Conservation (phyloP, 2,113 vertebrate genomes). For the Emydocephalus ijimae region DNA sequence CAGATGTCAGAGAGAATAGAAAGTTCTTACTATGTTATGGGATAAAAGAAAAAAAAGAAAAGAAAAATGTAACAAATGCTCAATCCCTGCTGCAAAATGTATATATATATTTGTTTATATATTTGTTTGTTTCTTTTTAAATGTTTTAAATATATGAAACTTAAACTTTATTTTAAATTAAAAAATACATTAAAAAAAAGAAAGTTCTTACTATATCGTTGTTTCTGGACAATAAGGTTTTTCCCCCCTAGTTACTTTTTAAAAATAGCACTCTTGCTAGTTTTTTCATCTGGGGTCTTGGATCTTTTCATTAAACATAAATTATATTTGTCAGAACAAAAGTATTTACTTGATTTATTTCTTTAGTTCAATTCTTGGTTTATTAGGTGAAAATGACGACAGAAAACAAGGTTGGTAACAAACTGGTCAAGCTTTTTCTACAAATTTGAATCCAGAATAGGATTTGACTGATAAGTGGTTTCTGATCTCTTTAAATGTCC, state of each 20-base stretch:
- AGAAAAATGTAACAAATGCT: no score
- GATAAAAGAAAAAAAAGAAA: no score
- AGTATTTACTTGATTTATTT: not conserved
- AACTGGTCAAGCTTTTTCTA: not conserved
- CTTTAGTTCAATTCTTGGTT: not conserved
- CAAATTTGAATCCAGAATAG: not conserved
- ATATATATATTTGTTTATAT: no score
- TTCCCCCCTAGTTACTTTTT: not conserved
- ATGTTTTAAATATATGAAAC: no score
- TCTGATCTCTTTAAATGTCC: not conserved
- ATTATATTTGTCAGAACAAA: not conserved
- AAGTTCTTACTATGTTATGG: not conserved
- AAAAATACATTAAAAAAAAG: not conserved
- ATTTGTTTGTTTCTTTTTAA: no score
- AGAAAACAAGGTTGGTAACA: not conserved
- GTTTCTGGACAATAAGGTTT: not conserved
- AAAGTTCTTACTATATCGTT: conserved; percentile 7
- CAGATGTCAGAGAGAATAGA: not conserved
- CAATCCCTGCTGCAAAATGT: no score
- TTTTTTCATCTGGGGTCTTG: not conserved
- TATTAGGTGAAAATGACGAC: not conserved
- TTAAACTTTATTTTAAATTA: no score
- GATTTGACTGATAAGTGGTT: not conserved
- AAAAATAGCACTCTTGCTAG: conserved; percentile 4
- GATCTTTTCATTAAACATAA: conserved; percentile 38